Percentiles rank a stretch among this genome's conserved stretches.
phyloP scores from a whole-genome alignment of 2,797 vertebrate species.

The Xiphorhynchus erythropygius region DNA sequence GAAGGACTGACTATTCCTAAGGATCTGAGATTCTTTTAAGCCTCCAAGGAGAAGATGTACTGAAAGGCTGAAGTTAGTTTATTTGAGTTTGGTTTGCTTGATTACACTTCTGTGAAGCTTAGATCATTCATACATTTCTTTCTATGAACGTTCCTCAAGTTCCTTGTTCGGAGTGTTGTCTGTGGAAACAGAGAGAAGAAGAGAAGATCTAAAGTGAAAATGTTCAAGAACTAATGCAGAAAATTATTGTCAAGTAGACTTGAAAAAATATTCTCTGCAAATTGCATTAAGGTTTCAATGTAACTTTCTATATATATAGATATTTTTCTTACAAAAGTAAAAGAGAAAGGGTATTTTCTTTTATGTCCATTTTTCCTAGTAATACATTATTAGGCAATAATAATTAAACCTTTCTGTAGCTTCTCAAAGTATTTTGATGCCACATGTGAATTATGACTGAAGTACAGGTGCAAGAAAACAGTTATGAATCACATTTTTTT shows the following conservation, averaged over 20 bases:
- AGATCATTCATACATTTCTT: not conserved
- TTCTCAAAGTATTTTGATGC: not conserved
- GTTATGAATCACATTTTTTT: not conserved
- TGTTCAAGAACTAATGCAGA: not conserved
- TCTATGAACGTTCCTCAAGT: not conserved
- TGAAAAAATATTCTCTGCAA: not conserved
- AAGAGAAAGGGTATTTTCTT: not conserved
- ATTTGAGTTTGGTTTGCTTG: not conserved
- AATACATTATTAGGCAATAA: not conserved
- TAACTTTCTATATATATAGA: not conserved
- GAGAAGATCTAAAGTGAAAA: conserved; percentile 14
- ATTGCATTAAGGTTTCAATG: not conserved
- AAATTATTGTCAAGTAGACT: not conserved
- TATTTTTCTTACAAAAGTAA: not conserved
- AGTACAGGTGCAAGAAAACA: not conserved
- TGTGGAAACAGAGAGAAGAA: not conserved
- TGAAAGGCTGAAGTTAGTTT: not conserved
- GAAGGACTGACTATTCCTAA: not conserved
- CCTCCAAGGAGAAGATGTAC: not conserved
- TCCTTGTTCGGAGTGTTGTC: not conserved
- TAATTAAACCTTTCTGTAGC: not conserved
- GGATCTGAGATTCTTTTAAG: not conserved
- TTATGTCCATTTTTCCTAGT: not conserved
- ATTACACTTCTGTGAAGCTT: not conserved
- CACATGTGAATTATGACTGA: not conserved